These are phyloP conservation scores for Trachelipus rathkii DNA, from an alignment of 1,140 invertebrate species.

Conservation along the genomic window DNA sequence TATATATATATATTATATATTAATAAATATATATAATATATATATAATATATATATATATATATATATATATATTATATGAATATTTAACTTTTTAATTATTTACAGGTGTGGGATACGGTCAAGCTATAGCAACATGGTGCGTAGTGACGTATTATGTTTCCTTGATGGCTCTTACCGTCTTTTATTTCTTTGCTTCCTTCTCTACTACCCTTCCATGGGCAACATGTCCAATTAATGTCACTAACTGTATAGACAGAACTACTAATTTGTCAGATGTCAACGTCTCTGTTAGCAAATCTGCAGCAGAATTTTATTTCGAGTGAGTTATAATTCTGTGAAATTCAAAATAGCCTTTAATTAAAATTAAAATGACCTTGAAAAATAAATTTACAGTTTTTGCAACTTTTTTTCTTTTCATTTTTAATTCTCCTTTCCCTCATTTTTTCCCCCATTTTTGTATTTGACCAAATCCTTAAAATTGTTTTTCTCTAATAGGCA, in stretches of 20 bases:
- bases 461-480: background rate
- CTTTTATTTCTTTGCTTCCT: constrained; percentile 72
- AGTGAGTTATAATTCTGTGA: background rate
- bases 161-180: constrained; percentile 67
- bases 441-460: too few species aligned
- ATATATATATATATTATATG: too few species aligned
- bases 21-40: too few species aligned
- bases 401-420: too few species aligned
- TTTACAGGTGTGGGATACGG: constrained; percentile 53
- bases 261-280: background rate
- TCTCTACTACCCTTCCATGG: constrained; percentile 65
- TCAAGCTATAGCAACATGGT: constrained; percentile 49
- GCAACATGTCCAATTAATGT: constrained; percentile 48
- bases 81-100: too few species aligned
- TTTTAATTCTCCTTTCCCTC: too few species aligned
- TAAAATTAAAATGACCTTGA: too few species aligned
- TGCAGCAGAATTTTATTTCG: background rate
- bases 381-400: too few species aligned
- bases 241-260: background rate
- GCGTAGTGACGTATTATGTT: constrained; percentile 52
- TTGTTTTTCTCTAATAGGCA: background rate
- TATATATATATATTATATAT: too few species aligned
- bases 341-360: too few species aligned
- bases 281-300: background rate
- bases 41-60: too few species aligned